Percentiles rank a stretch among this genome's conserved stretches.
phyloP scores from a whole-genome alignment of 2,888 invertebrate species.

The Cosmopolites sordidus region DNA sequence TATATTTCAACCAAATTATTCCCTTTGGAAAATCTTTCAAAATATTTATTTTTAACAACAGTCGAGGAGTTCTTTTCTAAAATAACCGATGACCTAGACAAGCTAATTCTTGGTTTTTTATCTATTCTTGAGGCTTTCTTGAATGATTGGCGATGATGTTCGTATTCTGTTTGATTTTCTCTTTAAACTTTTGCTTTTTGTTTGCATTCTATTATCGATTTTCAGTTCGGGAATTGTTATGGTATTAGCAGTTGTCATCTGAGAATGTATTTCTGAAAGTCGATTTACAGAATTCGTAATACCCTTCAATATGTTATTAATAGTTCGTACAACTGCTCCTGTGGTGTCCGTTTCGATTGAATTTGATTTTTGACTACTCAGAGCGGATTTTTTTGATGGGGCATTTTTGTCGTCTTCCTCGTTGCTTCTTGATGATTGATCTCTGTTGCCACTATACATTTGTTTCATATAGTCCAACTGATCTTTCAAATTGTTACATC shows the following conservation, averaged over 20 bases:
- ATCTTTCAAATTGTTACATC: constrained; percentile 46
- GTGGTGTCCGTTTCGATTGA: constrained; percentile 41
- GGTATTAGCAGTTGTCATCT: constrained; percentile 18
- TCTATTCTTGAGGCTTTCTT: constrained; percentile 18
- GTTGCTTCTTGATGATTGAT: constrained; percentile 5
- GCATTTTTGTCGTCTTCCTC: constrained; percentile 12
- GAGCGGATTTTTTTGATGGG: not conserved
- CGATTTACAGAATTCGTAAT: constrained; percentile 45
- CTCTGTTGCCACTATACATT: constrained; percentile 36
- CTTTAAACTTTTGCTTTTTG: constrained; percentile 7
- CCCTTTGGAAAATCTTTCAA: constrained; percentile 13
- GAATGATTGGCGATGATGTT: constrained; percentile 10
- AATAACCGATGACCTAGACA: constrained; percentile 3
- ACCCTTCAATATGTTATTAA: constrained; percentile 44
- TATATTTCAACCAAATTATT: constrained; percentile 46
- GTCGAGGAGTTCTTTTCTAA: constrained; percentile 21
- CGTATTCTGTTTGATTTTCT: constrained; percentile 6
- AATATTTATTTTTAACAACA: constrained; percentile 11
- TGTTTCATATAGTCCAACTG: constrained; percentile 49
- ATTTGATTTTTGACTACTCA: constrained; percentile 36
- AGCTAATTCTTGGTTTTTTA: constrained; percentile 9
- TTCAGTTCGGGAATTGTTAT: constrained; percentile 16
- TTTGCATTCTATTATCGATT: constrained; percentile 12
- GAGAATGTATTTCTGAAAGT: constrained; percentile 39
- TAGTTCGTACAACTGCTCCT: constrained; percentile 43